Base-by-base conservation (phyloP, 2,888 invertebrate genomes). In the Cephus nigrinus region DNA sequence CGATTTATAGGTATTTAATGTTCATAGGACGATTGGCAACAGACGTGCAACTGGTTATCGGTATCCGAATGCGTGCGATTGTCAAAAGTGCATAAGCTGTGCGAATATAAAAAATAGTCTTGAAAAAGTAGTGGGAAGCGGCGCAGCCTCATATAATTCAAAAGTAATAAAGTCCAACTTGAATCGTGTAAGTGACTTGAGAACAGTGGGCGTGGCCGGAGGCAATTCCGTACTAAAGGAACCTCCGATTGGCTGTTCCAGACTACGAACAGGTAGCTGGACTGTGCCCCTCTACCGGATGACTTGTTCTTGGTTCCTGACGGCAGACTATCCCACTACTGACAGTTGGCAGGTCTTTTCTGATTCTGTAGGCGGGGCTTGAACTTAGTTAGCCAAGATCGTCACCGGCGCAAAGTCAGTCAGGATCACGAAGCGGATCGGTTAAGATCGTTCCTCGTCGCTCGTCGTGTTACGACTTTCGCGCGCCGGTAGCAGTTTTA, bases 381-480 rank as follows among this genome's bases (percentile, higher is more conserved):
- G 68, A 76, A 73, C 76, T 80, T 75, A 69, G 80, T 78, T 80
- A 80, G 81, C 79, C 75, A 73, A 78, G 75, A 77, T 78, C 81
- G 75, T 80, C 78, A 78, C 31, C 77, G 73, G 76, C 55, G 73
- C 74, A 77, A 80, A 74, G 78, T 85, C 86, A 90, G 90, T 91
- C 80, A 84, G 84, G 86, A 87, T 88, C 87, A 81, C 81, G 79
- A 79, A 83, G 84, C 82, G 86, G 86, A 86, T 85, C 85, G 40
- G 83, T 79, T 78, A 77, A 82, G 81, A 79, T 82, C 77, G 74
- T 78, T 40, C 30, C 74, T 75, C 80, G 74, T 33, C 33, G 74
- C n/a, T n/a, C 74, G 74, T 73, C 74, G 40, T 23, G 9, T 55
- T 69, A 55, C 40, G 40, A 55, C 40, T 55, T 55, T 5, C 23